These are phyloP conservation scores for Hozukius guyotensis DNA, from an alignment of 2,797 vertebrate genomes.

Conservation along the genomic window DNA sequence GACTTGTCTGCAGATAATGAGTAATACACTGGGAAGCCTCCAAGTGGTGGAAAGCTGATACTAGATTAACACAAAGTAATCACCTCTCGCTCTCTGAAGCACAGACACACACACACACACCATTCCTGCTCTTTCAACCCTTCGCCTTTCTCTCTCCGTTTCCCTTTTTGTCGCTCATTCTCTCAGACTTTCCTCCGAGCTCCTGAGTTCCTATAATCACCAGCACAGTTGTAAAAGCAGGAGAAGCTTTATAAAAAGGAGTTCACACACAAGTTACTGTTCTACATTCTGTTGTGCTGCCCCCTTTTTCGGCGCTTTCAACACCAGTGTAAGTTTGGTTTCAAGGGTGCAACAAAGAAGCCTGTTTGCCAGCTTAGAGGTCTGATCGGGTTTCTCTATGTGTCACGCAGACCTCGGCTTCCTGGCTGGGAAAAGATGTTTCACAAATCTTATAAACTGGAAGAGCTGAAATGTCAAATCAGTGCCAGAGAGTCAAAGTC, in stretches of 20 bases:
- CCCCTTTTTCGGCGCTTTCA: constrained; percentile 6
- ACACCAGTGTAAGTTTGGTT: constrained; percentile 27
- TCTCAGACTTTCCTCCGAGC: constrained; percentile 22
- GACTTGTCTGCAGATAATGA: constrained; percentile 72
- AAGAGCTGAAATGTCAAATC: constrained; percentile 1
- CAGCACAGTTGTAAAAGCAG: constrained; percentile 23
- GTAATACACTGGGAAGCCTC: constrained; percentile 65
- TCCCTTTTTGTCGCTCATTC: constrained; percentile 12
- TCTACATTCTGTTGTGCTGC: constrained; percentile 19
- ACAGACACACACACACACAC: constrained; percentile 6
- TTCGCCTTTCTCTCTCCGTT: not conserved
- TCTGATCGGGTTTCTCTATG: constrained; percentile 30
- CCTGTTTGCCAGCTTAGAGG: constrained; percentile 21
- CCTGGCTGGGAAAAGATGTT: constrained; percentile 5
- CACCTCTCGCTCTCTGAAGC: constrained; percentile 43
- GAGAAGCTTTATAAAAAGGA: not conserved
- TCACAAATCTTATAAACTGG: constrained; percentile 3
- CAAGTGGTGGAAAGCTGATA: constrained; percentile 72
- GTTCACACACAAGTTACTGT: constrained; percentile 15
- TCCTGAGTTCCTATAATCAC: constrained; percentile 25
- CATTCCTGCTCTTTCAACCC: constrained; percentile 27
- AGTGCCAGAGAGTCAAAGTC: not conserved
- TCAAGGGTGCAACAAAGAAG: constrained; percentile 35
- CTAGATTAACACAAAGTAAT: constrained; percentile 74
- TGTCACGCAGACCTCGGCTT: constrained; percentile 10